Percentiles rank a stretch among this genome's conserved stretches.
These are phyloP conservation scores for Halcyon smyrnensis DNA, from an alignment of 2,797 vertebrate genomes.

Conservation along the genomic window DNA sequence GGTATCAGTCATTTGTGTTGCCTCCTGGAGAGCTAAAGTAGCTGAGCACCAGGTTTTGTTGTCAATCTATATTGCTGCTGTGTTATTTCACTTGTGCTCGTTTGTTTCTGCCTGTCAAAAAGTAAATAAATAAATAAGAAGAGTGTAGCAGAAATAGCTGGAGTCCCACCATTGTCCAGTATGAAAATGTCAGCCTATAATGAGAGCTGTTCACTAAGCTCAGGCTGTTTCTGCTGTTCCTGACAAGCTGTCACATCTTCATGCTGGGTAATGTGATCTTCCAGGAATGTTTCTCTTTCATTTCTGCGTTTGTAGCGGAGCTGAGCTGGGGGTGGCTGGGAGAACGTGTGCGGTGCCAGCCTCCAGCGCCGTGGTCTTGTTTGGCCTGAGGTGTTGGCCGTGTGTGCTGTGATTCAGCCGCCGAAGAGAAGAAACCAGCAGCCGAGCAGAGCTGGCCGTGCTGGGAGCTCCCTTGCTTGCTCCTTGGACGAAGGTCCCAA, in stretches of 20 bases:
- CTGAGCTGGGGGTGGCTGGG: no score
- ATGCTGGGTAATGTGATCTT: neutral
- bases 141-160: neutral
- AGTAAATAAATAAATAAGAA: neutral
- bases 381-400: neutral
- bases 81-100: conserved; percentile 11
- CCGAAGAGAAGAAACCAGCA: neutral
- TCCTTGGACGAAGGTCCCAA: neutral
- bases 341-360: neutral
- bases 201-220: neutral
- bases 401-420: neutral
- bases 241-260: neutral
- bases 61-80: neutral
- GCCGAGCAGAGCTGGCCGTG: neutral
- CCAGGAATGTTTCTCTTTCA: neutral
- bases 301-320: neutral
- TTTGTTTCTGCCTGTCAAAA: conserved; percentile 23
- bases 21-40: neutral
- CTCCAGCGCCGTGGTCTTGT: neutral
- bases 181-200: neutral
- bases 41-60: neutral
- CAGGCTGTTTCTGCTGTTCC: neutral
- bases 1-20: neutral
- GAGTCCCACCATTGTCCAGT: neutral
- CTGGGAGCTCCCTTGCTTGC: neutral